Evolutionary conservation across 2,113 vertebrate genomes (phyloP).

Genomic region (Oncorhynchus mykiss): DNA sequence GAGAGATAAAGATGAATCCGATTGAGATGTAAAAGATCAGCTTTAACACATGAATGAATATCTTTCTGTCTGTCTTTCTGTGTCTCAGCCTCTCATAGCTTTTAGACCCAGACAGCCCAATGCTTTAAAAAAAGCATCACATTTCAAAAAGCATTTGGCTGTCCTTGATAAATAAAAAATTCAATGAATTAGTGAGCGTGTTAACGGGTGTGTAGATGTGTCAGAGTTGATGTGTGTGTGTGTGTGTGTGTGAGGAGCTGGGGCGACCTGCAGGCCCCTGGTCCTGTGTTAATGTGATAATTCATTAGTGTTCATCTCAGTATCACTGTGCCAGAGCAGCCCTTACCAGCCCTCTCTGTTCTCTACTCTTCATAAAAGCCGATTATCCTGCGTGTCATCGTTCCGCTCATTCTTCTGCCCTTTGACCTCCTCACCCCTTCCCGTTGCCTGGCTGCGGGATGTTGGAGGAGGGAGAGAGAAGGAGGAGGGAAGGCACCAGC

Average conservation of each 20-base stretch:
- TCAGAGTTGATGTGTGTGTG: slow-evolving; percentile 18
- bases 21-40: slow-evolving; percentile 63
- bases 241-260: slow-evolving; percentile 62
- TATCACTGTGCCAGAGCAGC: slow-evolving; percentile 60
- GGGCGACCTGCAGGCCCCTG: slow-evolving; percentile 60
- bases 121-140: slow-evolving; percentile 27
- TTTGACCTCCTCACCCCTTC: slow-evolving; percentile 83
- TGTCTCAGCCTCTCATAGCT: background rate
- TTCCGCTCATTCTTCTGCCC: slow-evolving; percentile 71
- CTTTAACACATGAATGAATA: background rate
- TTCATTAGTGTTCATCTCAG: slow-evolving; percentile 70
- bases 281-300: slow-evolving; percentile 69
- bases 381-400: slow-evolving; percentile 75
- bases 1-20: slow-evolving; percentile 38
- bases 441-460: slow-evolving; percentile 77
- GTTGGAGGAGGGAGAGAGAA: slow-evolving; percentile 53
- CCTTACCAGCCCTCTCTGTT: slow-evolving; percentile 46
- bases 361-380: slow-evolving; percentile 75
- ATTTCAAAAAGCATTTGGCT: slow-evolving; percentile 38
- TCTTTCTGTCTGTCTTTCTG: background rate
- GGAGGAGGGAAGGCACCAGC: slow-evolving; percentile 71
- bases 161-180: slow-evolving; percentile 52
- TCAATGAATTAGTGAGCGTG: slow-evolving; percentile 59
- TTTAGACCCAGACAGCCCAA: slow-evolving; percentile 1
- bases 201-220: slow-evolving; percentile 46